Base-by-base conservation (phyloP, 2,888 invertebrate species). In the Suillia variegata region DNA sequence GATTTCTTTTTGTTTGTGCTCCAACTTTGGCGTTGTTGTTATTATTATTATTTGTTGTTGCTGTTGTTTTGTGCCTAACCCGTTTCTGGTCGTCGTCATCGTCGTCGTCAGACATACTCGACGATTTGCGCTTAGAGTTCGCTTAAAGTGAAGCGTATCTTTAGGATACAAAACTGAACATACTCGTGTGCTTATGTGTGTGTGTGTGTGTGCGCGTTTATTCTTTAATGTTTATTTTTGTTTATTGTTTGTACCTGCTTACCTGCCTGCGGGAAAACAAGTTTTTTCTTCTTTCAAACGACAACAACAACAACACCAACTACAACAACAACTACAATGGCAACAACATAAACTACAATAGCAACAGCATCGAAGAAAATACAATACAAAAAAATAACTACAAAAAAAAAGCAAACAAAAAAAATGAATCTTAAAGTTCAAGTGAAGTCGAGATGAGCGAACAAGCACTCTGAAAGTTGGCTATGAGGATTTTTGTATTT, bases 221-320 rank as follows among this genome's bases (percentile, higher is more conserved):
- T 54, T 50, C 56, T 64, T 58, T 62, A 66, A 65, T 70, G 66
- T 68, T 70, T 70, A 69, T 71, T 68, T 68, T 71, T 69, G 65
- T 73, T 70, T 67, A 51, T 57, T 59, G 53, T 59, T 56, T 62
- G 62, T 58, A 64, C 69, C n/a, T n/a, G n/a, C n/a, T n/a, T n/a
- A n/a, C n/a, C n/a, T n/a, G n/a, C n/a, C n/a, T n/a, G 66, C 67
- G 70, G 67, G 64, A 73, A 74, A 75, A 74, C 75, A 66, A 69
- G 75, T 74, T 74, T 75, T 66, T 54, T 38, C n/a, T n/a, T n/a
- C n/a, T n/a, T n/a, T n/a, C n/a, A n/a, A 56, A 62, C 61, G 67
- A 63, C 56, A 54, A 38, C 49, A 65, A 57, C 45, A 63, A 61
- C n/a, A n/a, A n/a, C 52, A 65, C n/a, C n/a, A 56, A 62, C 61